Conservation (phyloP, 1,140 invertebrate species). For the Carposina sasakii region DNA sequence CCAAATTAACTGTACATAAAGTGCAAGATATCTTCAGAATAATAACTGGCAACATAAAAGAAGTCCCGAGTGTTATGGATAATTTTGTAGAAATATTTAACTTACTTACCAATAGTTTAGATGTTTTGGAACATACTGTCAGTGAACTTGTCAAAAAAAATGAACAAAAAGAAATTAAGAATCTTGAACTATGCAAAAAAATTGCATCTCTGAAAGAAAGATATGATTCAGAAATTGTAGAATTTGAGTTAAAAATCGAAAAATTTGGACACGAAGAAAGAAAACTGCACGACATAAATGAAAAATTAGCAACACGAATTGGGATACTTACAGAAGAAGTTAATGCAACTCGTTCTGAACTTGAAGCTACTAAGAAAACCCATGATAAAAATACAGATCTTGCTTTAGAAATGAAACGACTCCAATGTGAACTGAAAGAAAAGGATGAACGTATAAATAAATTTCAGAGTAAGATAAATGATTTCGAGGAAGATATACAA, state of each 20-base stretch:
- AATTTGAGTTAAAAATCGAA: conserved; percentile 10
- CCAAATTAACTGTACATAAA: conserved; percentile 31
- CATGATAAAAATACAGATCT: too few species aligned
- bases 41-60: conserved; percentile 34
- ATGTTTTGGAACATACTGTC: conserved; percentile 24
- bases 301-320: too few species aligned
- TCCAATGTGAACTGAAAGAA: too few species aligned
- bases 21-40: conserved; percentile 32
- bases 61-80: conserved; percentile 36
- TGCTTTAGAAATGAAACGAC: too few species aligned
- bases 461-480: too few species aligned
- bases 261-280: too few species aligned
- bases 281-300: conserved; percentile 4
- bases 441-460: too few species aligned
- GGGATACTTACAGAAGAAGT: too few species aligned
- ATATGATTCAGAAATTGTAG: conserved; percentile 19
- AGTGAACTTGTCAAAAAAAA: conserved; percentile 26
- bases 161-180: conserved; percentile 20
- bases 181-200: too few species aligned
- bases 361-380: too few species aligned
- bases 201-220: too few species aligned
- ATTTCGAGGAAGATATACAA: not conserved
- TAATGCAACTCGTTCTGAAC: too few species aligned
- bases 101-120: conserved; percentile 26
- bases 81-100: conserved; percentile 35